Percentiles rank a stretch among this genome's conserved stretches.
Evolutionary conservation across 2,797 vertebrate genomes (phyloP).

Genomic region (Myotis findleyi): DNA sequence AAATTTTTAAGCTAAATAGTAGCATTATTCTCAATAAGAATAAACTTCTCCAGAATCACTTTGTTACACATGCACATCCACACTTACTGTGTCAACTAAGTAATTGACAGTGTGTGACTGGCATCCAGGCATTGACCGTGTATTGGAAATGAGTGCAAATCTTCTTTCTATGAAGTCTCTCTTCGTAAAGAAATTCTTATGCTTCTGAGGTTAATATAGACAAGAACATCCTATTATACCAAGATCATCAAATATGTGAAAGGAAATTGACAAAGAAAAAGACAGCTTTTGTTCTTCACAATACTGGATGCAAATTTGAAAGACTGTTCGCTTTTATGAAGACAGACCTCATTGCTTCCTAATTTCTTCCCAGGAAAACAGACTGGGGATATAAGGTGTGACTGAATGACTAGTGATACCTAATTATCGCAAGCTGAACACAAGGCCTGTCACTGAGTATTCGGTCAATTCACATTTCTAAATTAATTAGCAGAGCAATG

Average conservation of each 20-base stretch:
- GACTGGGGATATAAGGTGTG: conserved; percentile 44
- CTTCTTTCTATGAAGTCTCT: neutral
- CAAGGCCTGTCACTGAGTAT: conserved; percentile 10
- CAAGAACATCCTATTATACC: neutral
- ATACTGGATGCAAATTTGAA: conserved; percentile 69
- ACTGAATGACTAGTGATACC: conserved; percentile 65
- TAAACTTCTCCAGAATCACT: neutral
- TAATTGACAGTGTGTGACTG: neutral
- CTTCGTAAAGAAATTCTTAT: neutral
- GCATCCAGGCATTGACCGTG: neutral
- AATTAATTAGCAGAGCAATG: conserved; percentile 74
- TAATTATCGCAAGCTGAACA: conserved; percentile 74
- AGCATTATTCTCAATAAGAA: neutral
- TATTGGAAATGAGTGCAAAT: conserved; percentile 23
- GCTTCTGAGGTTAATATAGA: neutral
- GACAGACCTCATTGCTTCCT: conserved; percentile 82
- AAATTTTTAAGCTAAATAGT: conserved; percentile 1
- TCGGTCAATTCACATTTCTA: conserved; percentile 62
- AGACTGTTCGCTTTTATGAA: conserved; percentile 79
- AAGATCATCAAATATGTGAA: conserved; percentile 44
- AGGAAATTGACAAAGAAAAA: conserved; percentile 59
- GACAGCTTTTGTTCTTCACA: conserved; percentile 63
- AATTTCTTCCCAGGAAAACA: conserved; percentile 81
- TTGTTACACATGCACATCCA: neutral
- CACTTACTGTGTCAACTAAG: neutral